phyloP scores from a whole-genome alignment of 2,797 vertebrate species.

The Esox masquinongy region DNA sequence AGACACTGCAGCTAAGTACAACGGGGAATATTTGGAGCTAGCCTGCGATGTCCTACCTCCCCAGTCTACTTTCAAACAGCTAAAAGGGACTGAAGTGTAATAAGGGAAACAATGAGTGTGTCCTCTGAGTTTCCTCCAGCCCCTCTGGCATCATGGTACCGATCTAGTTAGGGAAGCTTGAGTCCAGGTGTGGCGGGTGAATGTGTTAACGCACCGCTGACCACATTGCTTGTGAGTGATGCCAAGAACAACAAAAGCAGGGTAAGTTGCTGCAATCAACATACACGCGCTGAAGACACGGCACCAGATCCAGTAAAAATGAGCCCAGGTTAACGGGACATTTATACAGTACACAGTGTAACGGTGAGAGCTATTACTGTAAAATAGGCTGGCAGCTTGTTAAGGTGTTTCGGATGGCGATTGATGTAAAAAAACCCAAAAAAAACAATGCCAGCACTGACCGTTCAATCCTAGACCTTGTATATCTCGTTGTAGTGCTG shows the following conservation, averaged over 20 bases:
- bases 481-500: no score
- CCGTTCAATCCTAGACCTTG: no score
- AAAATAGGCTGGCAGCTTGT: no score
- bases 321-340: no score
- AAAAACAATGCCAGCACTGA: no score
- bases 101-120: constrained; percentile 41
- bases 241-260: constrained; percentile 58
- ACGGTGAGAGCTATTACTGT: no score
- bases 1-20: not conserved
- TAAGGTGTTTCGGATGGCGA: no score
- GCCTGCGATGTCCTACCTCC: not conserved
- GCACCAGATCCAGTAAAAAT: no score
- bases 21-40: no score
- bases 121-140: constrained; percentile 33
- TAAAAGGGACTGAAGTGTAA: constrained; percentile 44
- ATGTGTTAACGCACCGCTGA: constrained; percentile 57
- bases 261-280: constrained; percentile 50
- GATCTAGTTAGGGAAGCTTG: constrained; percentile 52
- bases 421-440: no score
- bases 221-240: constrained; percentile 59
- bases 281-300: not conserved
- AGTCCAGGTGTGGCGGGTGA: constrained; percentile 54
- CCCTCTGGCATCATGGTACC: constrained; percentile 36
- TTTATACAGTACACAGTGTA: not conserved
- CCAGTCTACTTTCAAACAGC: not conserved